These are phyloP conservation scores for Phallusia fumigata DNA, from an alignment of 23 tunicate species.

Conservation along the genomic window DNA sequence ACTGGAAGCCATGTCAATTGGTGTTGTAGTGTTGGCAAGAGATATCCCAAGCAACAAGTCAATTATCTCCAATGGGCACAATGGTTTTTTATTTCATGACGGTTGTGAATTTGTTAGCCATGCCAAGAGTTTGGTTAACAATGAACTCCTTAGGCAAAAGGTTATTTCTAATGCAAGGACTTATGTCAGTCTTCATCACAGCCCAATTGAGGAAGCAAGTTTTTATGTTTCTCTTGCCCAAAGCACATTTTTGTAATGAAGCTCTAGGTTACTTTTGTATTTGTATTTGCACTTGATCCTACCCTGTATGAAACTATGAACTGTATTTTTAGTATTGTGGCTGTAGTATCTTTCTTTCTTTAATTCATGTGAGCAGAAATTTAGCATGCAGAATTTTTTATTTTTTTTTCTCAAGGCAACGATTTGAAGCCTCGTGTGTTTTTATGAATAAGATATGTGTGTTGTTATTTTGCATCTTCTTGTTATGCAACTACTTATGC, in stretches of 20 bases:
- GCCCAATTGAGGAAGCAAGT: conserved; percentile 42
- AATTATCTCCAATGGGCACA: conserved; percentile 37
- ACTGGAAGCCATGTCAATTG: conserved; percentile 75
- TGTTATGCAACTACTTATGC: no score
- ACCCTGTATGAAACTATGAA: not conserved
- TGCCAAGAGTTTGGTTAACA: conserved; percentile 29
- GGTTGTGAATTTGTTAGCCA: conserved; percentile 51
- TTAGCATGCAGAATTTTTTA: no score
- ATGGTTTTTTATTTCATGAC: conserved; percentile 55
- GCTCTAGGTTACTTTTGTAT: not conserved
- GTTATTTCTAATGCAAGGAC: conserved; percentile 17
- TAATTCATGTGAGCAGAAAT: not conserved
- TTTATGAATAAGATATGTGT: no score
- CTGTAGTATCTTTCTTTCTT: not conserved
- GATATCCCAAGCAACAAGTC: conserved; percentile 71
- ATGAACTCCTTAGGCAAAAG: conserved; percentile 13
- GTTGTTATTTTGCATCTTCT: no score
- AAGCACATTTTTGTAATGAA: conserved; percentile 19
- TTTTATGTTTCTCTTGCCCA: conserved; percentile 35
- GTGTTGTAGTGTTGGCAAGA: conserved; percentile 68
- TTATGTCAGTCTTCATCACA: conserved; percentile 18
- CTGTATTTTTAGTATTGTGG: not conserved
- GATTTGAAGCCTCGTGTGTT: no score
- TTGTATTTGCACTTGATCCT: no score
- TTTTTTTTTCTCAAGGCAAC: no score